Base-by-base conservation (phyloP, 2,113 vertebrate genomes). In the Thalassoma bifasciatum region DNA sequence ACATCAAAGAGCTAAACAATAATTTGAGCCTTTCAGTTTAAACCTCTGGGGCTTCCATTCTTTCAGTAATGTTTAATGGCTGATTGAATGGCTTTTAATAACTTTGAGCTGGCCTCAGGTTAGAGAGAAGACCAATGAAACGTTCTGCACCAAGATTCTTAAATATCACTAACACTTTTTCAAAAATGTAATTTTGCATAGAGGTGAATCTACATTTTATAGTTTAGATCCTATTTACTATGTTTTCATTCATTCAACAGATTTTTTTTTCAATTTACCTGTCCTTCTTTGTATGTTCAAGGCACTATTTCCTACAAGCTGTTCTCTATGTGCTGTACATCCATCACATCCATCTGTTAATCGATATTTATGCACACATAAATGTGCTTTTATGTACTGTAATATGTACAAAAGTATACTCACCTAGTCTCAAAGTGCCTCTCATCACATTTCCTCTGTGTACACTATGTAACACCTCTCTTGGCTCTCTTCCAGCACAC, bases 401-500 rank as follows among this genome's bases (percentile, higher is more conserved):
- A 4, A 5, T 46, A 53, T 56, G 19, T 22, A 63, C 38, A 58
- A 4, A 59, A 3, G n/a, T 8, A 16, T 50, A 72, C 10, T 5
- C 2, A 12, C 23, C 36, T 6, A 24, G 59, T 64, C 19, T 30
- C 17, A 19, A 14, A 46, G 44, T 46, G 44, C 16, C 44, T 63
- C 36, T 57, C 30, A 34, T 47, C 68, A 19, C 26, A 13, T 64
- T 9, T 36, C 47, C 50, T n/a, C 44, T 71, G 38, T 56, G 36
- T 59, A 42, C 38, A 23, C 69, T 51, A 26, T 64, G 59, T 49
- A 72, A 54, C 79, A 79, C 85, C 72, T 64, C 66, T 44, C 66
- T 38, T 80, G 85, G 80, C 78, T 50, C 54, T 63, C n/a, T 38
- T 80, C 83, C 89, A 90, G 44, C 51, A n/a, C 37, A 14, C 65